A percentile compares a stretch with the other conserved stretches of the same genome.
Evolutionary conservation across 2,888 invertebrate species (phyloP).

Genomic region (Gastracanthus pulcherrimus): DNA sequence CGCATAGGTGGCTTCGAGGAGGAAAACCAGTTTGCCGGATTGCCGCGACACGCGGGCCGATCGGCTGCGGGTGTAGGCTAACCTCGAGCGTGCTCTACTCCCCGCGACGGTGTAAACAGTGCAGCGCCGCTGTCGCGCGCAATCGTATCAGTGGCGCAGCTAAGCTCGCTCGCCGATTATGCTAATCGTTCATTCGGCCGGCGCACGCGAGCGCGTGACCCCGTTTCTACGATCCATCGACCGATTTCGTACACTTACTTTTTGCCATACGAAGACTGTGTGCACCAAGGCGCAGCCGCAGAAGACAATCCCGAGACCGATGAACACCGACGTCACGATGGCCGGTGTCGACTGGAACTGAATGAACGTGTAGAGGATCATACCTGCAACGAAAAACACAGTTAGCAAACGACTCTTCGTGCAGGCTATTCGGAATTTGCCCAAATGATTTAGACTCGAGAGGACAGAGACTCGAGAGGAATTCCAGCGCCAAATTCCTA

Average conservation of each 20-base stretch:
- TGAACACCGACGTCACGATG: constrained; percentile 92
- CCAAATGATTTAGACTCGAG: no score
- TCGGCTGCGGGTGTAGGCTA: no score
- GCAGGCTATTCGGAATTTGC: no score
- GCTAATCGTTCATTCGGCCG: constrained; percentile 11
- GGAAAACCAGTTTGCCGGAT: constrained; percentile 29
- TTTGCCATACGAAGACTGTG: constrained; percentile 96
- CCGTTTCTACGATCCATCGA: no score
- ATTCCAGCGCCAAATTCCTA: constrained; percentile 15
- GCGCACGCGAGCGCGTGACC: neutral
- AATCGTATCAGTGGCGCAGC: constrained; percentile 1
- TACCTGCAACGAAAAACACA: constrained; percentile 81
- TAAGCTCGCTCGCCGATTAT: constrained; percentile 14
- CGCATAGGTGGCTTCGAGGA: constrained; percentile 5
- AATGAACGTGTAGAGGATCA: constrained; percentile 94
- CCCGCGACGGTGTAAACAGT: no score
- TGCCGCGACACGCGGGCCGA: no score
- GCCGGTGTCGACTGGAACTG: constrained; percentile 95
- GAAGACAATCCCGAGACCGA: constrained; percentile 94
- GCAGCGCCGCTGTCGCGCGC: no score
- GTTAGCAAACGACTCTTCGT: neutral
- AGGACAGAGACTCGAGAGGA: constrained; percentile 39
- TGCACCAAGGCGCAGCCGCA: constrained; percentile 96
- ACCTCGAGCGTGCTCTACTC: no score
- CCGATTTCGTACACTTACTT: no score